phyloP scores from a whole-genome alignment of 2,797 vertebrate genomes.

The Acomys russatus region DNA sequence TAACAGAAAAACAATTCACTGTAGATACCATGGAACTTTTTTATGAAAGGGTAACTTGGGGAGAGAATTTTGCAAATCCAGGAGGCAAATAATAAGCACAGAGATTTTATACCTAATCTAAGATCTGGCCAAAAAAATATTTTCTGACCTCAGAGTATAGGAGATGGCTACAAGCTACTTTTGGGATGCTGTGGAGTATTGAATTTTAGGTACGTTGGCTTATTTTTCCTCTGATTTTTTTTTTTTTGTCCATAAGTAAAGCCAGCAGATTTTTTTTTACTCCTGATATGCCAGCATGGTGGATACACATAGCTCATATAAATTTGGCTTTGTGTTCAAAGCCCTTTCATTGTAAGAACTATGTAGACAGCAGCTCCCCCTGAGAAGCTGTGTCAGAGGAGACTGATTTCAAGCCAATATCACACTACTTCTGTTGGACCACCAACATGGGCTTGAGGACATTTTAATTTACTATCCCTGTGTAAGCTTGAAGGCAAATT shows the following conservation, averaged over 20 bases:
- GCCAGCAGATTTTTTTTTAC: background rate
- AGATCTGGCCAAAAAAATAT: background rate
- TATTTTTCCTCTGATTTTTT: background rate
- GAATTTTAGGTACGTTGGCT: background rate
- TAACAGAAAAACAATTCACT: background rate
- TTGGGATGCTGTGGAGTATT: background rate
- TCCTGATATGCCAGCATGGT: background rate
- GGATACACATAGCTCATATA: background rate
- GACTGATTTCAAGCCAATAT: background rate
- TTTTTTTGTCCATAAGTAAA: background rate
- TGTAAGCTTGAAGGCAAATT: background rate
- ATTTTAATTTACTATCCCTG: background rate
- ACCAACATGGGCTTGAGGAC: background rate
- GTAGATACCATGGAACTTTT: background rate
- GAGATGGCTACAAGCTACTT: background rate
- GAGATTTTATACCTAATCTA: background rate
- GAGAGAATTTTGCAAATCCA: background rate
- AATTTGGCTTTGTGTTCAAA: background rate
- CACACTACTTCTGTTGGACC: background rate
- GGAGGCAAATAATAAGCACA: background rate
- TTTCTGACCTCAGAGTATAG: background rate
- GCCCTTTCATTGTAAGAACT: background rate
- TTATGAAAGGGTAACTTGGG: background rate
- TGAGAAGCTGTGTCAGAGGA: background rate
- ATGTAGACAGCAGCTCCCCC: background rate